Evolutionary conservation across 2,797 vertebrate species (phyloP).

Genomic region (Microctenopoma stevenorrisi): DNA sequence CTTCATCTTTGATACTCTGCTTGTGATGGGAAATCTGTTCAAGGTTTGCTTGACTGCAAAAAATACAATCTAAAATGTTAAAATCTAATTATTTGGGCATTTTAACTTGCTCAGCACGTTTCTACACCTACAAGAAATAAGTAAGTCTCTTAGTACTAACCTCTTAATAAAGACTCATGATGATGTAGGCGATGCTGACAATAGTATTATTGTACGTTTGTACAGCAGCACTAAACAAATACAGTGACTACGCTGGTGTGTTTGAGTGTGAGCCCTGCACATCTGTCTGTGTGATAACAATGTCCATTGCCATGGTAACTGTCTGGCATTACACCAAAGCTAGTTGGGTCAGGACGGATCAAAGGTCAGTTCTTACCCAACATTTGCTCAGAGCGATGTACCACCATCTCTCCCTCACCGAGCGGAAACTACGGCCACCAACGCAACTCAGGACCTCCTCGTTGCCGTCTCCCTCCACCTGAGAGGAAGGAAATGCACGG

Average conservation of each 20-base stretch:
- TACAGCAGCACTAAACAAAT: slow-evolving; percentile 27
- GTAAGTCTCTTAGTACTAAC: not conserved
- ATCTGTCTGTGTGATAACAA: not conserved
- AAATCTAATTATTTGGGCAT: not conserved
- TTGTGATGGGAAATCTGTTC: slow-evolving; percentile 13
- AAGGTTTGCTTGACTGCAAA: slow-evolving; percentile 1
- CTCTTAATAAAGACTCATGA: not conserved
- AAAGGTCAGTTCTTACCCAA: slow-evolving; percentile 85
- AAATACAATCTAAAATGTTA: slow-evolving; percentile 10
- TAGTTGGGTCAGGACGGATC: slow-evolving; percentile 13
- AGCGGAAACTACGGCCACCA: slow-evolving; percentile 93
- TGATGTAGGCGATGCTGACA: too few relatives aligned
- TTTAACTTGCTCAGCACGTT: not conserved
- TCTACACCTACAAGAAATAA: not conserved
- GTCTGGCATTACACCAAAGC: slow-evolving; percentile 8
- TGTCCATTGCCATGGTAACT: slow-evolving; percentile 22
- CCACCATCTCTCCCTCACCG: slow-evolving; percentile 94
- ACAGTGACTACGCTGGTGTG: not conserved
- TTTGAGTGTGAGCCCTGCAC: slow-evolving; percentile 2
- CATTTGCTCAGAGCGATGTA: slow-evolving; percentile 97
- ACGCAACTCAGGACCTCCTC: slow-evolving; percentile 89
- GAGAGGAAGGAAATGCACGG: slow-evolving; percentile 21
- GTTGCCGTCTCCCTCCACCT: slow-evolving; percentile 88
- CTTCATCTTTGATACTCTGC: slow-evolving; percentile 39
- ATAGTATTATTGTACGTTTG: not conserved